Conservation (phyloP, 2,113 vertebrate species). For the Engraulis encrasicolus region DNA sequence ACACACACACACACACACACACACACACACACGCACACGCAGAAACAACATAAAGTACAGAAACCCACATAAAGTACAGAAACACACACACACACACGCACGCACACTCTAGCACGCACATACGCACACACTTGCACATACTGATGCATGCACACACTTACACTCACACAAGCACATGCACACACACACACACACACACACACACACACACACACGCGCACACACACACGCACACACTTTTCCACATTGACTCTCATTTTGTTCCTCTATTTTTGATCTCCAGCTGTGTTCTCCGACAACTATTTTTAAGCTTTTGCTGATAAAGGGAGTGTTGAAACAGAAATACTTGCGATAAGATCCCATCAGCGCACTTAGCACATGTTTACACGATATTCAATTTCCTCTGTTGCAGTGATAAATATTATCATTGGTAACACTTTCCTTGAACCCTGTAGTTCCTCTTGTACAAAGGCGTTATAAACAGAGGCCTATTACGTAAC, state of each 20-base stretch:
- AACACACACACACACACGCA: neutral
- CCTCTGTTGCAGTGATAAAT: neutral
- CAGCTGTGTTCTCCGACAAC: neutral
- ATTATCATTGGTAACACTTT: neutral
- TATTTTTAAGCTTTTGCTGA: neutral
- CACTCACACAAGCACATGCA: neutral
- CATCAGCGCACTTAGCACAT: neutral
- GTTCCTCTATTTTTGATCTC: neutral
- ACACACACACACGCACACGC: neutral
- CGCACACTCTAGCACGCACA: neutral
- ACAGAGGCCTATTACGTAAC: too few relatives aligned
- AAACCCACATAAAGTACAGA: too few relatives aligned
- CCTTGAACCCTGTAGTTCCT: too few relatives aligned
- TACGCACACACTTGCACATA: neutral
- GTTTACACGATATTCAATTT: neutral
- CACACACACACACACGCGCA: neutral
- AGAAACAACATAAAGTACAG: neutral
- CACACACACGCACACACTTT: neutral
- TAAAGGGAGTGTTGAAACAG: neutral
- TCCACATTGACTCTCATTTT: too few relatives aligned
- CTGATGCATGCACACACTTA: neutral
- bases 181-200: neutral
- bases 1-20: constrained; percentile 7
- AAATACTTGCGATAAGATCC: neutral
- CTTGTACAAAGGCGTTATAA: too few relatives aligned